Conservation (phyloP, 2,113 vertebrate genomes). For the Hypomesus transpacificus region DNA sequence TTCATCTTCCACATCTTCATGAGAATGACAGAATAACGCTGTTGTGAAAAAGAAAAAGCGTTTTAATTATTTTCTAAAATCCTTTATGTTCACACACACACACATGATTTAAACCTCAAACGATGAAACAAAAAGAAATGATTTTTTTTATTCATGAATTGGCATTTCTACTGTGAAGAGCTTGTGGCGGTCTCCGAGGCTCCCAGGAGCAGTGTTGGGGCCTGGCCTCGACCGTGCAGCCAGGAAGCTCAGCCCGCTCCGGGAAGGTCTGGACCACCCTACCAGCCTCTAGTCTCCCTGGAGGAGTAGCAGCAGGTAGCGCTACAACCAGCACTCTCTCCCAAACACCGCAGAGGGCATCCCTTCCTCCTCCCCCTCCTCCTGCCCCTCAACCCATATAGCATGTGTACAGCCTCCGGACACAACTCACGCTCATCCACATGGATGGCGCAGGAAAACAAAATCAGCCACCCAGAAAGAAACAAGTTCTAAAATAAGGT, state of each 20-base stretch:
- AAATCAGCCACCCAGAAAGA: conserved; percentile 23
- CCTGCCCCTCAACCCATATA: conserved; percentile 13
- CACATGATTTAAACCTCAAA: conserved; percentile 55
- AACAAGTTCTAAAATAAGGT: conserved; percentile 49
- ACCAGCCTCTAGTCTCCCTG: conserved; percentile 51
- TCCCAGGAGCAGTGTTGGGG: conserved; percentile 50
- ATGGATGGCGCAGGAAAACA: conserved; percentile 53
- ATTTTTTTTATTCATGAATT: conserved; percentile 78
- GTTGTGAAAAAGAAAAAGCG: conserved; percentile 59
- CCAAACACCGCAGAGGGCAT: conserved; percentile 31
- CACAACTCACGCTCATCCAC: conserved; percentile 17
- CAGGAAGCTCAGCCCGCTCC: conserved; percentile 25
- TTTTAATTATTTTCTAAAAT: conserved; percentile 70
- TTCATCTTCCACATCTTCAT: neutral
- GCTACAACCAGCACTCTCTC: conserved; percentile 33
- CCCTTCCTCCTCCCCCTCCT: no score
- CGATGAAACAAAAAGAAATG: conserved; percentile 64
- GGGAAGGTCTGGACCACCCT: conserved; percentile 29
- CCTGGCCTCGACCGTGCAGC: conserved; percentile 40
- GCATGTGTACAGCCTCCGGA: neutral
- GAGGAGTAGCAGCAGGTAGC: conserved; percentile 54
- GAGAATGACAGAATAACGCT: conserved; percentile 45
- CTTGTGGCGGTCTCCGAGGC: conserved; percentile 85
- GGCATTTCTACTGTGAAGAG: conserved; percentile 97
- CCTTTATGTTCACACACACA: conserved; percentile 60